Base-by-base conservation (phyloP, 1,140 invertebrate genomes). In the Pogonognathellus flavescens region DNA sequence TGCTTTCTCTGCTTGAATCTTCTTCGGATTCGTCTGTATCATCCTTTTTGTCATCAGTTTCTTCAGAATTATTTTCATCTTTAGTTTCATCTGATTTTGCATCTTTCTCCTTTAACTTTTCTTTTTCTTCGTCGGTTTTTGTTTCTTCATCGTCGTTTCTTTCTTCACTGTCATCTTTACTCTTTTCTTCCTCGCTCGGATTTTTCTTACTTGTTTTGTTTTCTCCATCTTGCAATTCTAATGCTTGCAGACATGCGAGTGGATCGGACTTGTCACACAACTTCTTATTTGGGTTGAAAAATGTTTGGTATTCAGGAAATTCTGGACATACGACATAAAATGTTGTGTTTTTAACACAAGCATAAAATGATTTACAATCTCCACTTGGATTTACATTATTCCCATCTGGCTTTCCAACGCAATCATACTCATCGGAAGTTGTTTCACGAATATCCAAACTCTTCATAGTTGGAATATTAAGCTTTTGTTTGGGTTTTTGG, bases 401-500 rank as follows among this genome's bases (percentile, higher is more conserved):
- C 18, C 80, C 80, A 31, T 55, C 25, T 20, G 50, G 50, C 18
- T 52, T 18, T 2, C 55, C 80, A 7, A 59, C 55, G 20, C 80
- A 81, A 31, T 53, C 18, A 41, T 14, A 81, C 16, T 81, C 80
- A 4, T 81, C 80, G 0, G 80, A 8, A 16, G 50, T 81, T 25
- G 80, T 50, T 11, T 81, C 80, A 5, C 55, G 50, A 22, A 81
- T 81, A 16, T 57, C 50, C 50, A 81, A 25, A 0, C n/a, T 57
- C 25, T 55, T 55, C 0, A 50, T 50, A 9, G 22, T 18, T 0
- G 50, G 50, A 41, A 81, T 81, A 6, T 76, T n/a, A 13, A 76
- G 41, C 18, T 50, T 50, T n/a, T 76, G 10, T 50, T 76, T 76
- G 16, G 70, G 70, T 49, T 76, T 76, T 76, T 76, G 70, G 49